phyloP scores from a whole-genome alignment of 1,140 invertebrate species.

The Conopomorpha cramerella region DNA sequence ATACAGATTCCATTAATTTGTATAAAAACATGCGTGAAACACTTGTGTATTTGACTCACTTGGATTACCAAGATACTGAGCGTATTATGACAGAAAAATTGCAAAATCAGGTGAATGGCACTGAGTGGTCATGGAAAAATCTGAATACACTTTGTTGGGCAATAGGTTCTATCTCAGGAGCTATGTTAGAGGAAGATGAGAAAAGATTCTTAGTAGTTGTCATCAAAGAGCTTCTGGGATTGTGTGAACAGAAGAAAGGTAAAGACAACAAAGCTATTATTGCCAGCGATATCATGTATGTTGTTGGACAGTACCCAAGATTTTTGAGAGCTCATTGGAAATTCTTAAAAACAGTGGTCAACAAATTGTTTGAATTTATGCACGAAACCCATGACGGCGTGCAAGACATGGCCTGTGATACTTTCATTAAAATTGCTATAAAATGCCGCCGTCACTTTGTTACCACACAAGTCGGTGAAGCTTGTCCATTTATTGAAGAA shows the following conservation, averaged over 20 bases:
- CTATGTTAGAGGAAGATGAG: conserved; percentile 98
- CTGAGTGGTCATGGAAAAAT: conserved; percentile 99
- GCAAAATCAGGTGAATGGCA: conserved; percentile 98
- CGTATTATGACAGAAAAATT: conserved; percentile 99
- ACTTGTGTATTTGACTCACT: conserved; percentile 97
- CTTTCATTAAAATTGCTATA: conserved; percentile 99
- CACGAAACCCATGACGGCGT: conserved; percentile 99
- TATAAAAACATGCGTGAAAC: conserved; percentile 99
- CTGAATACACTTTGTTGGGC: conserved; percentile 99
- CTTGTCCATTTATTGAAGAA: conserved; percentile 98
- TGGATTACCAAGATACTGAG: conserved; percentile 97
- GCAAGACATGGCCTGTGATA: conserved; percentile 99
- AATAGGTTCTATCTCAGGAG: conserved; percentile 98
- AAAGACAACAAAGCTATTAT: conserved; percentile 99
- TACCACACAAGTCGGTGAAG: conserved; percentile 93
- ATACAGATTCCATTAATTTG: conserved; percentile 98
- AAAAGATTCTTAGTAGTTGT: conserved; percentile 99
- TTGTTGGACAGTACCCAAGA: conserved; percentile 98
- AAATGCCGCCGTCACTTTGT: conserved; percentile 99
- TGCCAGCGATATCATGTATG: conserved; percentile 99
- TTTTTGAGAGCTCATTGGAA: conserved; percentile 99
- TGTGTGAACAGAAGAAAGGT: conserved; percentile 99
- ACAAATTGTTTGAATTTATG: conserved; percentile 99
- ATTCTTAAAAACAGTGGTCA: conserved; percentile 99
- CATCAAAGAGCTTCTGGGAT: conserved; percentile 96